phyloP scores from a whole-genome alignment of 1,140 invertebrate genomes.

The Drosophila ambigua region DNA sequence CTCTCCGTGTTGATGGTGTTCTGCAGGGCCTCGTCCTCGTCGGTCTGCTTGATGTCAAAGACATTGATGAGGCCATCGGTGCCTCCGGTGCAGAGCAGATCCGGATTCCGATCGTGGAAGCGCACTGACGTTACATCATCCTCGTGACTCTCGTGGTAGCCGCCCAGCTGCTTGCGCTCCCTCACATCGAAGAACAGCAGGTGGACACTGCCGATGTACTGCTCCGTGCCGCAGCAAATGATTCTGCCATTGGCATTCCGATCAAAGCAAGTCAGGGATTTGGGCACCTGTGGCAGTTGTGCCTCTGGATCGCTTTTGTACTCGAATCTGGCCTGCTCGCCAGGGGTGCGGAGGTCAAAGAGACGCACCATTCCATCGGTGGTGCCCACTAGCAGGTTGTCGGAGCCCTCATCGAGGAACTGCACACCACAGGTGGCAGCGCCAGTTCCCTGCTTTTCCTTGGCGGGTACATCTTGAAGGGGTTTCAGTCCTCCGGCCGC shows the following conservation, averaged over 20 bases:
- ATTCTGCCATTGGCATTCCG: conserved; percentile 89
- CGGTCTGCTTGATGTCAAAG: conserved; percentile 90
- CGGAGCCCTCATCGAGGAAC: conserved; percentile 62
- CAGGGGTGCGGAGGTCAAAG: conserved; percentile 63
- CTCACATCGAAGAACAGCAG: conserved; percentile 94
- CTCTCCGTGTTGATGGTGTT: conserved; percentile 93
- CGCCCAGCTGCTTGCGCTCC: conserved; percentile 88
- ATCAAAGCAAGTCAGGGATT: conserved; percentile 90
- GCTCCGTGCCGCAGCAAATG: conserved; percentile 91
- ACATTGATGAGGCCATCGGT: conserved; percentile 94
- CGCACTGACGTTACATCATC: conserved; percentile 92
- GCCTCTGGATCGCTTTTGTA: conserved; percentile 79
- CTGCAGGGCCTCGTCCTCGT: conserved; percentile 92
- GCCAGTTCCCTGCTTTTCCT: background rate
- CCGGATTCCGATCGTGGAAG: conserved; percentile 90
- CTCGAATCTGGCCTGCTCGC: conserved; percentile 56
- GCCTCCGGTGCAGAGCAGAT: conserved; percentile 90
- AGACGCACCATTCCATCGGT: conserved; percentile 68
- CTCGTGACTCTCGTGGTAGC: conserved; percentile 93
- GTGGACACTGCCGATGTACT: conserved; percentile 88
- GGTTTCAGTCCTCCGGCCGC: conserved; percentile 8
- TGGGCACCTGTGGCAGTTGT: conserved; percentile 75
- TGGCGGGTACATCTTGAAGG: background rate
- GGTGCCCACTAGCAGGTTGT: conserved; percentile 62
- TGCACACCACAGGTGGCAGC: conserved; percentile 58